Percentiles rank a stretch among this genome's conserved stretches.
These are phyloP conservation scores for Heterocephalus glaber DNA, from an alignment of 2,113 vertebrate genomes.

Conservation along the genomic window DNA sequence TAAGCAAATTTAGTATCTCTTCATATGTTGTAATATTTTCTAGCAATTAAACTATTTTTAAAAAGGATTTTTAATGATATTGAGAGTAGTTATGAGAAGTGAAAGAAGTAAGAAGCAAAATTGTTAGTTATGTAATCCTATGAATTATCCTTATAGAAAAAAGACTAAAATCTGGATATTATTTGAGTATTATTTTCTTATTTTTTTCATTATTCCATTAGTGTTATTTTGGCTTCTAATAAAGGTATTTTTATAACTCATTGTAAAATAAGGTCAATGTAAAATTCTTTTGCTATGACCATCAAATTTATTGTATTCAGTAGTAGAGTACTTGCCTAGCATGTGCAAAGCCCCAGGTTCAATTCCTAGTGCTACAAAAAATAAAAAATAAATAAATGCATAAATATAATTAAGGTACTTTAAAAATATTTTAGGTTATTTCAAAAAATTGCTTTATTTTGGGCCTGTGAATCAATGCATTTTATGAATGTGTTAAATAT, in stretches of 20 bases:
- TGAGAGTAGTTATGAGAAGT: not conserved
- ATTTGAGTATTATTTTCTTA: not conserved
- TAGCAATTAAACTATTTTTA: not conserved
- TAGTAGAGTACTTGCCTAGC: not conserved
- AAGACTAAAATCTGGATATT: not conserved
- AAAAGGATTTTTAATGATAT: not conserved
- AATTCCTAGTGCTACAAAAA: not conserved
- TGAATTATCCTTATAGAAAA: not conserved
- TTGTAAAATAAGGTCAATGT: not conserved
- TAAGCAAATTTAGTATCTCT: not conserved
- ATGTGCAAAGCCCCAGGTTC: not conserved
- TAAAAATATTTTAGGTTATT: slow-evolving; percentile 44
- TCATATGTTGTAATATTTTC: not conserved
- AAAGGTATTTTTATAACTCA: not conserved
- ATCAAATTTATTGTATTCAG: not conserved
- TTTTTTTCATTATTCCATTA: slow-evolving; percentile 12
- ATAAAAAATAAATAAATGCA: not conserved
- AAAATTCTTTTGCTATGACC: not conserved
- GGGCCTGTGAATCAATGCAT: not conserved
- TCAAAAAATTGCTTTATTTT: slow-evolving; percentile 8
- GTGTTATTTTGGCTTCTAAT: not conserved
- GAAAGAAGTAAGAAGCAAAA: not conserved
- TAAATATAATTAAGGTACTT: not conserved
- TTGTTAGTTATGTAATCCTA: not conserved
- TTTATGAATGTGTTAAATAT: slow-evolving; percentile 19